Base-by-base conservation (phyloP, 2,113 vertebrate species). In the Sturnus vulgaris region DNA sequence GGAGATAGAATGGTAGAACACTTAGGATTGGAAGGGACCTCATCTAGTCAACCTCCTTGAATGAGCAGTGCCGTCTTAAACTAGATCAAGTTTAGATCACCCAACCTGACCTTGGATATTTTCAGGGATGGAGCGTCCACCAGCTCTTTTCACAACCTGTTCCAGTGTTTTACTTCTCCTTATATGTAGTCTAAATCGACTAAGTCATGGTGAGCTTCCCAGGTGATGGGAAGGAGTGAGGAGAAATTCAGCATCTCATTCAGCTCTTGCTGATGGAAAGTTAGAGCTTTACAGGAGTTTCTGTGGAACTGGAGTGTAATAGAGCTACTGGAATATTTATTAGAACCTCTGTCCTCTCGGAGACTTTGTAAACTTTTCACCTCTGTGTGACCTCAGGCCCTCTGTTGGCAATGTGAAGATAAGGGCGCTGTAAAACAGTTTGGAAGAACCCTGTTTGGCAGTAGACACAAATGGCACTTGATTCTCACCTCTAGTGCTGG, bases 401-500 rank as follows among this genome's bases (percentile, higher is more conserved):
- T 55, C 8, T 7, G 1, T 5, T 3, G 7, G 24, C n/a, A 46
- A 4, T n/a, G 28, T 44, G 37, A 56, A 59, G 23, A 30, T 75
- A 52, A 55, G 5, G 25, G 33, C 6, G 2, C 30, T 33, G 3
- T 59, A 70, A 77, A 80, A 30, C 50, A 23, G 4, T 60, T 56
- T 46, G 25, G 31, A 44, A 78, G 27, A 86, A 31, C 18, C 4
- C 15, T 23, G 28, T 6, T 44, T 33, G 63, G 37, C 35, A 15
- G 2, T 2, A n/a, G 14, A 77, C 16, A 50, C 0, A 0, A 39
- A 28, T 21, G 15, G 25, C 11, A 5, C 27, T 39, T 88, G 7
- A 6, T 33, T 91, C 12, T 63, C 17, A 28, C 7, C 40, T 47
- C n/a, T 52, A 19, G 16, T 56, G 19, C 33, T 72, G 0, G 15